Conservation (phyloP, 1,140 invertebrate genomes). For the Anoplophora glabripennis region DNA sequence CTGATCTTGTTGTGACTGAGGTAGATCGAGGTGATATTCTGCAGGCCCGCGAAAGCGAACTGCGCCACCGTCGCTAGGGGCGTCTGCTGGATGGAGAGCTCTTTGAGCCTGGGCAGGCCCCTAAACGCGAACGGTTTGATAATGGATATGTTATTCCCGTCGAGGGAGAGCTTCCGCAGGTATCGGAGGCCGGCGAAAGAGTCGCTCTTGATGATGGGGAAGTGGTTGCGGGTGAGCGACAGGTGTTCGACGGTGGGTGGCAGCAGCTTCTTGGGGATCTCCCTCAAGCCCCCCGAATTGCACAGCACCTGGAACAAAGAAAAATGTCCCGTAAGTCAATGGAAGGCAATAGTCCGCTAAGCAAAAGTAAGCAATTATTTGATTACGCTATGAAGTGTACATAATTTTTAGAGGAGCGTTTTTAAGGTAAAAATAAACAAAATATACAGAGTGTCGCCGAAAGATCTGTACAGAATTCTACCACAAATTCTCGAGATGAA, state of each 20-base stretch:
- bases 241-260: slow-evolving; percentile 74
- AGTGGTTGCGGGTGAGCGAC: slow-evolving; percentile 76
- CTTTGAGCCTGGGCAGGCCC: slow-evolving; percentile 68
- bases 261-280: slow-evolving; percentile 70
- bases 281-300: slow-evolving; percentile 75
- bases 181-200: slow-evolving; percentile 70
- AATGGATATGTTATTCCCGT: slow-evolving; percentile 75
- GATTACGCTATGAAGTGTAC: too few species aligned
- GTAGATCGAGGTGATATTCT: slow-evolving; percentile 73
- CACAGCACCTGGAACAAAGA: slow-evolving; percentile 69
- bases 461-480: too few species aligned
- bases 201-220: slow-evolving; percentile 72
- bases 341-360: neutral
- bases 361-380: neutral
- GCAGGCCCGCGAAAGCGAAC: slow-evolving; percentile 77
- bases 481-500: too few species aligned
- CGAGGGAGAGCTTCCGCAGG: slow-evolving; percentile 70
- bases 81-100: slow-evolving; percentile 78
- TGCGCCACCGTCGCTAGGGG: slow-evolving; percentile 70
- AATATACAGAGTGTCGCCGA: too few species aligned
- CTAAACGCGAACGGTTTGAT: slow-evolving; percentile 81
- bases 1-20: slow-evolving; percentile 75
- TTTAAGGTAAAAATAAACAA: too few species aligned
- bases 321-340: slow-evolving; percentile 11
- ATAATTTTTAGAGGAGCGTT: too few species aligned